Conservation (phyloP, 2,113 vertebrate species). For the Hucho hucho region DNA sequence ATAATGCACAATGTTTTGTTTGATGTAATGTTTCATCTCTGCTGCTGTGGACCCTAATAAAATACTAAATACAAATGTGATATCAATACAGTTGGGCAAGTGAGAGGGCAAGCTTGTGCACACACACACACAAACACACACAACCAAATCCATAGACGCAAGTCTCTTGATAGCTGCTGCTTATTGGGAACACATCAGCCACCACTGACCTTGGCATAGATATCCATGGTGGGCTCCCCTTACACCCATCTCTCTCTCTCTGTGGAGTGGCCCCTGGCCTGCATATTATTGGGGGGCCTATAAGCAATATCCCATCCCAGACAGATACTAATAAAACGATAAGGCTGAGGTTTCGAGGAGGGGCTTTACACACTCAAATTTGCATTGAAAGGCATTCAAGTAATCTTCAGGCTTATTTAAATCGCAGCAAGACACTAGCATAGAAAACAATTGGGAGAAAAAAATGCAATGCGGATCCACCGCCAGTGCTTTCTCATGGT, state of each 20-base stretch:
- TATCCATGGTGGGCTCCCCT: conserved; percentile 20
- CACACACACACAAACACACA: neutral
- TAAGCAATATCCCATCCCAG: conserved; percentile 65
- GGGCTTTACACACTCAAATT: conserved; percentile 69
- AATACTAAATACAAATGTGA: too few relatives aligned
- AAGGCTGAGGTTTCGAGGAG: conserved; percentile 70
- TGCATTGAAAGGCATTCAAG: conserved; percentile 77
- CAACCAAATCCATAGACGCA: conserved; percentile 17
- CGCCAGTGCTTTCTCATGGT: conserved; percentile 66
- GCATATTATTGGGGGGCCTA: conserved; percentile 59
- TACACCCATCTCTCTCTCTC: conserved; percentile 3
- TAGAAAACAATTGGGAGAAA: conserved; percentile 29
- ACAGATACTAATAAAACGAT: conserved; percentile 72
- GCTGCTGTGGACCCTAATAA: too few relatives aligned
- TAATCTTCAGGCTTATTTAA: conserved; percentile 77
- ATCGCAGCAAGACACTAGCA: conserved; percentile 72
- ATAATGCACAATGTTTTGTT: too few relatives aligned
- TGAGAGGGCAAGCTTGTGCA: too few relatives aligned
- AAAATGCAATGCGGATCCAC: conserved; percentile 52
- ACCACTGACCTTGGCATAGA: conserved; percentile 61
- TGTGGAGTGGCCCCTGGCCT: conserved; percentile 60
- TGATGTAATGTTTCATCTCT: too few relatives aligned
- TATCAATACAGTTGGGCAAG: neutral
- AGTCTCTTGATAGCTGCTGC: conserved; percentile 51
- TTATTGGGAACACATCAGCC: conserved; percentile 45